These are phyloP conservation scores for Boulengeromyrus knoepffleri DNA, from an alignment of 2,113 vertebrate genomes.

Conservation along the genomic window DNA sequence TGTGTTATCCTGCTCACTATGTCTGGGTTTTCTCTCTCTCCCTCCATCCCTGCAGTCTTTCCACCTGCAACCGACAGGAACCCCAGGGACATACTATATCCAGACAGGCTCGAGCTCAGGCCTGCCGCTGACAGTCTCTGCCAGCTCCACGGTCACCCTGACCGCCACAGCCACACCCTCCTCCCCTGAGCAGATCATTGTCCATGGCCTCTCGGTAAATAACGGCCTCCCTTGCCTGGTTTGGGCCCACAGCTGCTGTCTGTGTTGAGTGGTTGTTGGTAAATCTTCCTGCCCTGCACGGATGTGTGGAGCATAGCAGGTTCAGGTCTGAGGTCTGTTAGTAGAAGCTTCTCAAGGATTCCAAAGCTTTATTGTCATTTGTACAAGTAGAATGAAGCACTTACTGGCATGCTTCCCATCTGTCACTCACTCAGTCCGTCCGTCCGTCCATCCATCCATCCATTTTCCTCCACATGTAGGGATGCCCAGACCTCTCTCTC, in stretches of 20 bases:
- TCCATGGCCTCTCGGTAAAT: slow-evolving; percentile 86
- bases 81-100: slow-evolving; percentile 89
- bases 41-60: slow-evolving; percentile 71
- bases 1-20: neutral
- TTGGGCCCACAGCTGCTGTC: neutral
- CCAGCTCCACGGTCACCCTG: slow-evolving; percentile 80
- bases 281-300: neutral
- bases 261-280: neutral
- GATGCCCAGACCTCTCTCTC: neutral
- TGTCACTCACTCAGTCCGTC: neutral
- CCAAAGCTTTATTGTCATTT: neutral
- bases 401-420: too few relatives aligned
- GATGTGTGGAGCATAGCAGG: neutral
- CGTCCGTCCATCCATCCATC: too few relatives aligned
- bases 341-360: neutral
- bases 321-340: neutral
- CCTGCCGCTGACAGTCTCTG: slow-evolving; percentile 76
- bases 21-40: neutral
- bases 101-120: slow-evolving; percentile 87
- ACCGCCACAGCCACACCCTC: slow-evolving; percentile 75
- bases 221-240: neutral
- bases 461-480: neutral
- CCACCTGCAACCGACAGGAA: slow-evolving; percentile 91
- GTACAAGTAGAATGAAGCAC: neutral
- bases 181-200: slow-evolving; percentile 93